These are phyloP conservation scores for Protomyctophum bolini DNA, from an alignment of 2,113 vertebrate species.

Conservation along the genomic window DNA sequence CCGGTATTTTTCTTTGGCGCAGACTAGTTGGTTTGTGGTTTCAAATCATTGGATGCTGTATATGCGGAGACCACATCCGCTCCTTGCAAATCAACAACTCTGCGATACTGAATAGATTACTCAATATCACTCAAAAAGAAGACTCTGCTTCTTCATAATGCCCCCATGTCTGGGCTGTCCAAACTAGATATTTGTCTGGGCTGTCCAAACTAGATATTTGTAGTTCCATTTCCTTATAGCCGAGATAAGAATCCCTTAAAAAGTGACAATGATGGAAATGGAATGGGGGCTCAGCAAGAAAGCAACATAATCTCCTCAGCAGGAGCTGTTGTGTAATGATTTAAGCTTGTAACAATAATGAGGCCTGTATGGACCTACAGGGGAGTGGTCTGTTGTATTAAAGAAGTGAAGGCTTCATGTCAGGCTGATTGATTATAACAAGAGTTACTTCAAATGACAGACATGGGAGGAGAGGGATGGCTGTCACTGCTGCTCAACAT, in stretches of 20 bases:
- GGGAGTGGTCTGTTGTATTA: not conserved
- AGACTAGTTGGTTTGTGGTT: constrained; percentile 19
- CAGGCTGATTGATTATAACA: constrained; percentile 13
- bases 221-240: constrained; percentile 2
- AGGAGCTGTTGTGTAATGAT: constrained; percentile 6
- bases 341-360: not conserved
- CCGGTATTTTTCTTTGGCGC: not conserved
- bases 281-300: too few species aligned
- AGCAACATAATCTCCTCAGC: not conserved
- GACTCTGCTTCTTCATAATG: not conserved
- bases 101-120: constrained; percentile 12
- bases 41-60: constrained; percentile 25
- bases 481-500: constrained; percentile 29
- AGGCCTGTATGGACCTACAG: constrained; percentile 14
- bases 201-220: constrained; percentile 5
- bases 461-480: constrained; percentile 15
- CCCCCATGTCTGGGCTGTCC: constrained; percentile 4
- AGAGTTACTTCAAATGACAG: constrained; percentile 14
- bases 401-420: not conserved
- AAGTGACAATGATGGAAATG: not conserved
- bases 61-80: constrained; percentile 17
- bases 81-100: constrained; percentile 19
- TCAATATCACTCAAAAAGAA: constrained; percentile 7
- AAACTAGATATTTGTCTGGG: not conserved
- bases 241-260: constrained; percentile 5